phyloP scores from a whole-genome alignment of 92 coral and sea anemone species.

The Diadumene lineata region DNA sequence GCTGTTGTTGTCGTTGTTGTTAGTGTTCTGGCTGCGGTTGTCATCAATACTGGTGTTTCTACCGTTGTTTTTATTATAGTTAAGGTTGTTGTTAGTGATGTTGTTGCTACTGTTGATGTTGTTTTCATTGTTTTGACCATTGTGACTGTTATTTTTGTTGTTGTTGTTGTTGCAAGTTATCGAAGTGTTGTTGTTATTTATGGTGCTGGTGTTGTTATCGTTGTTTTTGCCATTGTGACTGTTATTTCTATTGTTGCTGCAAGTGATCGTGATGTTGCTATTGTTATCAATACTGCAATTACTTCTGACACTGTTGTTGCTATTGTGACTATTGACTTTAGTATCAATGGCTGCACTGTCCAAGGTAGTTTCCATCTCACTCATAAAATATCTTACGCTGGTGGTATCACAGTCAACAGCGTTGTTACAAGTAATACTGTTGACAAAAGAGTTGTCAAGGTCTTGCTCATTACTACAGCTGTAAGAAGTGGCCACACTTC shows the following conservation, averaged over 20 bases:
- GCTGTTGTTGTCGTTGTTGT: background rate
- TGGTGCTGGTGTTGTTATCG: conserved; percentile 11
- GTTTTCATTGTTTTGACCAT: background rate
- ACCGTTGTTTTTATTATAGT: background rate
- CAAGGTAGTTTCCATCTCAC: background rate
- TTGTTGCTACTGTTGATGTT: background rate
- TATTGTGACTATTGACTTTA: background rate
- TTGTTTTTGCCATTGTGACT: conserved; percentile 12
- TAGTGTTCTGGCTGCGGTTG: conserved; percentile 5
- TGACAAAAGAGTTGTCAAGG: background rate
- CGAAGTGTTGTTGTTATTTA: background rate
- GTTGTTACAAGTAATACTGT: conserved; percentile 12
- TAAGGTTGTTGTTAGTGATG: background rate
- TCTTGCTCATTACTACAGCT: background rate
- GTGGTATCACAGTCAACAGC: background rate
- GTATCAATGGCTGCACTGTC: too few relatives aligned
- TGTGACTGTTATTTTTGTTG: background rate
- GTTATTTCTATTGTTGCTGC: background rate
- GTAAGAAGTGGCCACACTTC: background rate
- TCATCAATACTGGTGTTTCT: background rate
- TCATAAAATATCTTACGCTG: background rate
- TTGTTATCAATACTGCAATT: background rate
- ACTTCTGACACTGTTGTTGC: background rate
- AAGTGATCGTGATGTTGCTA: conserved; percentile 9
- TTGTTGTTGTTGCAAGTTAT: background rate